Percentiles rank a stretch among this genome's conserved stretches.
phyloP scores from a whole-genome alignment of 2,113 vertebrate genomes.

The Procapra przewalskii region DNA sequence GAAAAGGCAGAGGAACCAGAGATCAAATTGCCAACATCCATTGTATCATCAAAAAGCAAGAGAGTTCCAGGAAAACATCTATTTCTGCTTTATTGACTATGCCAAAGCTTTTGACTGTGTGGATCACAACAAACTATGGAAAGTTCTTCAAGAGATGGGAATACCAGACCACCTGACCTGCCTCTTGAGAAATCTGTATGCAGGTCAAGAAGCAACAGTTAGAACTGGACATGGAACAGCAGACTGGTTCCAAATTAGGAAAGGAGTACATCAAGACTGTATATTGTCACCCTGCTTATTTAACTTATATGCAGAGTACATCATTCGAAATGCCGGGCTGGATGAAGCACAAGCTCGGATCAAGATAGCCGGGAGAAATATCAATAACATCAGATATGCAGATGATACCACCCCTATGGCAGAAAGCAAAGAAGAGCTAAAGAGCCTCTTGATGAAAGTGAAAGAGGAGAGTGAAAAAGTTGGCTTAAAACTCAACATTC shows the following conservation, averaged over 20 bases:
- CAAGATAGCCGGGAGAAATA: not conserved
- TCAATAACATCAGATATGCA: not conserved
- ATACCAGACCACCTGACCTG: not conserved
- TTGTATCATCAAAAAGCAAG: not conserved
- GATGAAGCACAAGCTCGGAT: not conserved
- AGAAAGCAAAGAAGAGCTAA: not conserved
- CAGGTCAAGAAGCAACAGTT: not conserved
- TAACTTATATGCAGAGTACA: not conserved
- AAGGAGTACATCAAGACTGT: not conserved
- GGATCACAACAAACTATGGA: not conserved
- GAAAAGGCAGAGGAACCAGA: not conserved
- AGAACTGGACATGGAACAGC: not conserved
- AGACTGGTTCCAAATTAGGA: not conserved
- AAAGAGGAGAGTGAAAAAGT: not conserved
- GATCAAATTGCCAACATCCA: not conserved
- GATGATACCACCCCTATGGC: not conserved
- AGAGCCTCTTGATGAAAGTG: not conserved
- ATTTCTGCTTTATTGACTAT: not conserved
- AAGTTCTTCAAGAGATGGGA: not conserved
- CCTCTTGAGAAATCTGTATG: not conserved
- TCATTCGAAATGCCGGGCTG: accelerated
- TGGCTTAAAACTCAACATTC: not conserved
- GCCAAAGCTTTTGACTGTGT: not conserved
- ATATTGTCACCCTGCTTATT: not conserved
- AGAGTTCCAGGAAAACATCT: not conserved